phyloP scores from a whole-genome alignment of 2,113 vertebrate species.

The Saguinus imperator region DNA sequence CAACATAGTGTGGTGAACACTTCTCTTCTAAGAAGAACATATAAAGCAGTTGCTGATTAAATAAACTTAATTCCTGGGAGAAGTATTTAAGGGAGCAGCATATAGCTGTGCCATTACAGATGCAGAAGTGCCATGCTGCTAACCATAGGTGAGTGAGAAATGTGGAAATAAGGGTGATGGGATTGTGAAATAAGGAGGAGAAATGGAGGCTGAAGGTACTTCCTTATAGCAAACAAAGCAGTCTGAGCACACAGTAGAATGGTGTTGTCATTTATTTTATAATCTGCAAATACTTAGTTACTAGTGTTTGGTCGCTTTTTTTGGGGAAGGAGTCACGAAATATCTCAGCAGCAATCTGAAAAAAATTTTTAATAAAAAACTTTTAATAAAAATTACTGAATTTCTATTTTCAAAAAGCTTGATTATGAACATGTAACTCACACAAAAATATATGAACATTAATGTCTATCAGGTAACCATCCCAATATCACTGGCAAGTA shows the following conservation, averaged over 20 bases:
- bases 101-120: accelerated
- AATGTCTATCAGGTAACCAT: not conserved
- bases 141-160: no score
- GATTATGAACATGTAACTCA: not conserved
- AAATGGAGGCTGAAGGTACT: not conserved
- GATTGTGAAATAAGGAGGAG: not conserved
- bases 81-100: not conserved
- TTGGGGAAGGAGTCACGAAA: not conserved
- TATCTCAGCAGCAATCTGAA: not conserved
- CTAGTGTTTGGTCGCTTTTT: not conserved
- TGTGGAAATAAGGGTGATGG: no score
- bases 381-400: not conserved
- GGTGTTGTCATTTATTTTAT: not conserved
- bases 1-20: not conserved
- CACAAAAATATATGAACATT: not conserved
- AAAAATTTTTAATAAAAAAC: not conserved
- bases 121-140: not conserved
- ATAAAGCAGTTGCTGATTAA: not conserved
- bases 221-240: not conserved
- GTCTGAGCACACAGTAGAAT: no score
- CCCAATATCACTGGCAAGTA: not conserved
- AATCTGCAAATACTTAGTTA: not conserved
- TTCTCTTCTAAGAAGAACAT: not conserved
- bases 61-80: not conserved
- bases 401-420: not conserved